Percentiles rank a stretch among this genome's conserved stretches.
Evolutionary conservation across 2,888 invertebrate species (phyloP).

Genomic region (Pristionchus japonicus): DNA sequence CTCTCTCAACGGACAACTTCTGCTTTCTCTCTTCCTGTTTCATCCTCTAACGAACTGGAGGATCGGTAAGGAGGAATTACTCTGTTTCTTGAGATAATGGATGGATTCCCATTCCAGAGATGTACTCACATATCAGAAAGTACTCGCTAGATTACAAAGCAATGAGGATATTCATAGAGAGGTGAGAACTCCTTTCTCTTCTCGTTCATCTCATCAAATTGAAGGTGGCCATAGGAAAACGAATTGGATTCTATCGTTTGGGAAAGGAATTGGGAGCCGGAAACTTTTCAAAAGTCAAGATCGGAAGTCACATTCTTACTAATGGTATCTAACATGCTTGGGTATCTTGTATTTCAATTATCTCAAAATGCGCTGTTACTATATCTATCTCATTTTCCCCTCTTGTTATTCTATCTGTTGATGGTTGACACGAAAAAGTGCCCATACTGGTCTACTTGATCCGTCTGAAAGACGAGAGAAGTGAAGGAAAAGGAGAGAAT

Average conservation of each 20-base stretch:
- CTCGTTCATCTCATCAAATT: neutral
- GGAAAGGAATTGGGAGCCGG: slow-evolving; percentile 85
- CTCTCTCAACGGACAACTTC: slow-evolving; percentile 40
- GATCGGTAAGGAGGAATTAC: slow-evolving; percentile 19
- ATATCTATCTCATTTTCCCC: no score
- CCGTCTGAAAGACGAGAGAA: neutral
- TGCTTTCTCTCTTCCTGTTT: slow-evolving; percentile 40
- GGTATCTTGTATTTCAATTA: no score
- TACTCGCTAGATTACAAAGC: neutral
- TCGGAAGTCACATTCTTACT: slow-evolving; percentile 84
- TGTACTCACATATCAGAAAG: slow-evolving; percentile 41
- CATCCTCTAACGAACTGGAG: slow-evolving; percentile 12
- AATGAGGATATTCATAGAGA: slow-evolving; percentile 43
- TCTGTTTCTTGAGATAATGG: neutral
- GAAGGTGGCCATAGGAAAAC: slow-evolving; percentile 78
- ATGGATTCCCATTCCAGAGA: neutral
- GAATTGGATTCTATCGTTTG: slow-evolving; percentile 85
- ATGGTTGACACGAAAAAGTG: no score
- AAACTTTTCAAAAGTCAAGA: slow-evolving; percentile 86
- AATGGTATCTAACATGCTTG: slow-evolving; percentile 79
- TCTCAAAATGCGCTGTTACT: no score
- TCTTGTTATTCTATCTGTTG: neutral
- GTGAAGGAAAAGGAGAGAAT: neutral
- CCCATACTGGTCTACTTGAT: neutral
- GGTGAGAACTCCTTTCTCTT: neutral